Base-by-base conservation (phyloP, 2,113 vertebrate genomes). In the Lampris megalopsis region DNA sequence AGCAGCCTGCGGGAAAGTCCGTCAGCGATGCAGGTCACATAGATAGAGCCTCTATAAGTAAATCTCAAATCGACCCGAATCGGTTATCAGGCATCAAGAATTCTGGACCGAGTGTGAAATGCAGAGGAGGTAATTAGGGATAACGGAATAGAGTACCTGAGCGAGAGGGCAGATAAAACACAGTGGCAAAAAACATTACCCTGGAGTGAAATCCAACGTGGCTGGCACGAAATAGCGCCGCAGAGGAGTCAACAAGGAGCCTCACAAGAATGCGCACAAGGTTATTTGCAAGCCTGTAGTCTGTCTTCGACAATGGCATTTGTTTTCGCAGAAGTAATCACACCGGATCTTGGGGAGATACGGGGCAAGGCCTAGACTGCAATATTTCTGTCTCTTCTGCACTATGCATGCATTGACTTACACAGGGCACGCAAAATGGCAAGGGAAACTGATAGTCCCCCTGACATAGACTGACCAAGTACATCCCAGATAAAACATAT, bases 151-250 rank as follows among this genome's bases (percentile, higher is more conserved):
- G 86, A 36, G 35, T 80, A 87, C 83, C 84, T 86, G 89, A 90
- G 76, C 85, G 88, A 91, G 76, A 79, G 85, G 85, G 83, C 76
- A 90, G 90, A 93, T 92, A 92, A 92, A 93, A 89, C 80, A 73
- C 68, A 85, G 66, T 91, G 88, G 86, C 87, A 92, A 89, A 24
- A 91, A 80, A 81, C 80, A 90, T 89, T 90, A 92, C 85, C 76
- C 84, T 58, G 3, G 63, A 76, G 84, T 83, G 54, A 92, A 91
- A 90, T 89, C 79, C 83, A 83, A 89, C 90, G 89, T 85, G 89
- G 86, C 89, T 88, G 84, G 68, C 59, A 79, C 64, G 63, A 87
- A 92, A 90, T 85, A 80, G 88, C 77, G 64, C 11, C 60, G 82
- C 65, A 66, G 74, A 84, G 60, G 71, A 91, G 86, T 87, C 82